A percentile compares a stretch with the other conserved stretches of the same genome.
phyloP scores from a whole-genome alignment of 1,140 invertebrate species.

The Bombus soroeensis region DNA sequence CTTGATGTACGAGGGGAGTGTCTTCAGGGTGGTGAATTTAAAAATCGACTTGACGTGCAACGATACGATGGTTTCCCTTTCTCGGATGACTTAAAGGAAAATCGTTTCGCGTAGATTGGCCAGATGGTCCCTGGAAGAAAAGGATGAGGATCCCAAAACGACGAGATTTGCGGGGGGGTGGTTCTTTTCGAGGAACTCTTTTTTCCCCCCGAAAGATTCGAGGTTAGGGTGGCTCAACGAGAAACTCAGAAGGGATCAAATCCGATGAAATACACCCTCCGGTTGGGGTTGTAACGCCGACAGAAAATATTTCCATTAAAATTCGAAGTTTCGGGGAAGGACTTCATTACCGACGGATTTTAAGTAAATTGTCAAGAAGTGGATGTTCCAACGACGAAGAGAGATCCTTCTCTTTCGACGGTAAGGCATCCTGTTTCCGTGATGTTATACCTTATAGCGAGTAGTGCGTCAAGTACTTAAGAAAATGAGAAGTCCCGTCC shows the following conservation, averaged over 20 bases:
- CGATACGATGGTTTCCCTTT: neutral
- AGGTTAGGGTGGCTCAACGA: neutral
- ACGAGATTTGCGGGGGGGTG: slow-evolving; percentile 32
- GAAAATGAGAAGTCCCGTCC: slow-evolving; percentile 64
- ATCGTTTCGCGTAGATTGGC: slow-evolving; percentile 29
- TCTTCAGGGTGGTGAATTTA: neutral
- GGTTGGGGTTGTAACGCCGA: neutral
- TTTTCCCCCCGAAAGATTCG: slow-evolving; percentile 14
- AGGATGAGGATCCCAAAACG: neutral
- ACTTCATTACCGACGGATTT: slow-evolving; percentile 34
- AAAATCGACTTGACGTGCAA: neutral
- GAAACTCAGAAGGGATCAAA: slow-evolving; percentile 16
- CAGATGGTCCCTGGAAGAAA: neutral
- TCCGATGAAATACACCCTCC: slow-evolving; percentile 27
- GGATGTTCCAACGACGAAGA: neutral
- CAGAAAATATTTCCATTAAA: slow-evolving; percentile 53
- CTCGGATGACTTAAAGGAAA: slow-evolving; percentile 4
- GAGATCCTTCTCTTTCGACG: neutral
- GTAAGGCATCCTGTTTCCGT: neutral
- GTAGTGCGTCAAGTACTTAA: slow-evolving; percentile 62
- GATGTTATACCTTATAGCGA: slow-evolving; percentile 5
- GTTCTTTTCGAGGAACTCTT: neutral
- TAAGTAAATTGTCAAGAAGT: slow-evolving; percentile 27
- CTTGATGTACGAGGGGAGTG: neutral
- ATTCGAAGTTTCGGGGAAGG: slow-evolving; percentile 44